Evolutionary conservation across 2,113 vertebrate genomes (phyloP), one percentile per base, ranked within the genome.

Genomic region (Acrocephalus arundinaceus): DNA sequence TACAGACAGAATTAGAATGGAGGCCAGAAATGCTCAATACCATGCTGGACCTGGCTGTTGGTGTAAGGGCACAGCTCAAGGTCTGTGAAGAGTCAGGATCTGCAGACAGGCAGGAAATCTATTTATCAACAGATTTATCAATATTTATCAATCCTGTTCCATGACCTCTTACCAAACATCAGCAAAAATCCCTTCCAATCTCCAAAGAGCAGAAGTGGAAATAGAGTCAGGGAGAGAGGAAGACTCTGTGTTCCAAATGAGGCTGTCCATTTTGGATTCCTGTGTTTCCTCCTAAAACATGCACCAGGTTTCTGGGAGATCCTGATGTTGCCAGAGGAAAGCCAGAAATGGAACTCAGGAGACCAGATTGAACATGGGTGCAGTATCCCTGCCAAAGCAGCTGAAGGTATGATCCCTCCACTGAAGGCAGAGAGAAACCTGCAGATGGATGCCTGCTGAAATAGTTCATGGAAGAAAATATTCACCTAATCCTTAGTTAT

Each of bases 401-500:
- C 81, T 59, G 66, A 52, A 94, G 9, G 84, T 24, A 4, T 52
- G 54, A 24, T 27, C 65, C 22, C 16, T 35, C 49, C 25, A 14
- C 1, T 79, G 39, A 71, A 81, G 66, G 45, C 52, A 78, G 45
- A 27, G 12, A 85, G 70, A 15, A 71, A 57, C 43, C 33, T 49
- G 66, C 49, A 68, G 54, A 67, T 45, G 16, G 21, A 45, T 61
- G 46, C 25, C 54, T 76, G 28, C 72, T 73, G 79, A 92, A 89
- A 80, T 33, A 85, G 90, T 65, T 87, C 19, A 63, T 39, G 37
- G 72, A 59, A 92, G 72, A 48, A 92, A 86, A 86, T 51, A 81
- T 59, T 89, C 79, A 78, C 80, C 86, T 95, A 63, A 70, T 8
- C 11, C 30, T 96, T 75, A 86, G 91, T 94, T 93, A 94, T 94